Evolutionary conservation across 2,797 vertebrate species (phyloP).

Genomic region (Pogoniulus pusillus): DNA sequence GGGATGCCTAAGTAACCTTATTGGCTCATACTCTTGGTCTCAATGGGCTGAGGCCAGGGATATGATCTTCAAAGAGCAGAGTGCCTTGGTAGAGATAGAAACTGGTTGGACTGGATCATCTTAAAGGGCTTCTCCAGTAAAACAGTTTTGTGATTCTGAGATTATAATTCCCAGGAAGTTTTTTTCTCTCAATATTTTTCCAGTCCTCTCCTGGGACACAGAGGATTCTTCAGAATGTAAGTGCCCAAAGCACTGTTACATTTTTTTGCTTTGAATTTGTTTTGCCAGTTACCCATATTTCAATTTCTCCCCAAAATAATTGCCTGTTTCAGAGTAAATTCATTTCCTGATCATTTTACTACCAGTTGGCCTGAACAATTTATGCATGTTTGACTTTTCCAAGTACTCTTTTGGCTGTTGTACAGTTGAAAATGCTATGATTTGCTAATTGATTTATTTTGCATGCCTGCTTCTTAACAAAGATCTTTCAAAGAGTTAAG

Average conservation of each 20-base stretch:
- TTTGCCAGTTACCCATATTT: background rate
- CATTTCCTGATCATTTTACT: background rate
- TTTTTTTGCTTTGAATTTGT: background rate
- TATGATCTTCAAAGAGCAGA: too few species aligned
- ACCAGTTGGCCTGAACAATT: background rate
- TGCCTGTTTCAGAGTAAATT: background rate
- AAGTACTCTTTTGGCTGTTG: background rate
- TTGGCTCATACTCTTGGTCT: too few species aligned
- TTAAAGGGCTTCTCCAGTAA: too few species aligned
- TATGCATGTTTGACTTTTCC: background rate
- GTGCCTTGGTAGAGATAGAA: too few species aligned
- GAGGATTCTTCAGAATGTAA: background rate
- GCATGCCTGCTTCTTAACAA: background rate
- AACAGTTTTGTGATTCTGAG: too few species aligned
- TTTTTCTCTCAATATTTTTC: background rate
- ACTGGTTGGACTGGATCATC: too few species aligned
- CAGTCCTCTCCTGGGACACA: background rate
- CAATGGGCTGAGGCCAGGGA: too few species aligned
- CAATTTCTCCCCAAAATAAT: background rate
- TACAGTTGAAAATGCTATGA: background rate
- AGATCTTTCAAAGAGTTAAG: background rate
- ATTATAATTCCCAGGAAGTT: background rate
- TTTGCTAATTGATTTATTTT: background rate
- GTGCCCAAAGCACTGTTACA: background rate
- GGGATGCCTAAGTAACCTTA: background rate